Evolutionary conservation across 2,797 vertebrate species (phyloP).

Genomic region (Selene dorsalis): DNA sequence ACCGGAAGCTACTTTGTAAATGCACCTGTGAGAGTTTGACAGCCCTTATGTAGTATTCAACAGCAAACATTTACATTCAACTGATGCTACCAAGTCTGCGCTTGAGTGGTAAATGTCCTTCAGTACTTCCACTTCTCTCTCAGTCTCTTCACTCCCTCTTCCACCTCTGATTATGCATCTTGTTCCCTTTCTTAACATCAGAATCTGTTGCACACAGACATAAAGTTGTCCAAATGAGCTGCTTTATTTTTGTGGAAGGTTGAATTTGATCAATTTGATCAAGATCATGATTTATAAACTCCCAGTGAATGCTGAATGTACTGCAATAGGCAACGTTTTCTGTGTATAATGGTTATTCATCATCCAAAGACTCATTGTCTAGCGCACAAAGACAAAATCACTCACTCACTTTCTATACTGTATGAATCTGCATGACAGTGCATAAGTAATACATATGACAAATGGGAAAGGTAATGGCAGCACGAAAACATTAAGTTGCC

Average conservation of each 20-base stretch:
- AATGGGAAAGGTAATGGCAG: background rate
- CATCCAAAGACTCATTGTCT: background rate
- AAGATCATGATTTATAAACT: background rate
- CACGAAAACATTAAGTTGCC: background rate
- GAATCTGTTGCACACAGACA: background rate
- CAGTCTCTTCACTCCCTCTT: too few relatives aligned
- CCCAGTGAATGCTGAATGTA: background rate
- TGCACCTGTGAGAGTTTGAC: constrained; percentile 10
- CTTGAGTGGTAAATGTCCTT: background rate
- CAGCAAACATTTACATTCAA: constrained; percentile 19
- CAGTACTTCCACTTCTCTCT: background rate
- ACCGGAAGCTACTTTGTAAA: constrained; percentile 20
- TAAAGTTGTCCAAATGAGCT: background rate
- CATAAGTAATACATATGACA: background rate
- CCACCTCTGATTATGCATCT: constrained; percentile 1
- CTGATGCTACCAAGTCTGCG: constrained; percentile 3
- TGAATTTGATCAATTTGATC: constrained; percentile 4
- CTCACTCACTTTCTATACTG: background rate
- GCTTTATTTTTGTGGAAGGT: background rate
- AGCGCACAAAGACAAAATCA: background rate
- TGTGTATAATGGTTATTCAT: constrained; percentile 13
- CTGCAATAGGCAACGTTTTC: background rate
- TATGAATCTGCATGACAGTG: background rate
- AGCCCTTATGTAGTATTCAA: constrained; percentile 17
- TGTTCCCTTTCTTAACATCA: background rate